Evolutionary conservation across 2,888 invertebrate genomes (phyloP).

Genomic region (Lamproptera curius): DNA sequence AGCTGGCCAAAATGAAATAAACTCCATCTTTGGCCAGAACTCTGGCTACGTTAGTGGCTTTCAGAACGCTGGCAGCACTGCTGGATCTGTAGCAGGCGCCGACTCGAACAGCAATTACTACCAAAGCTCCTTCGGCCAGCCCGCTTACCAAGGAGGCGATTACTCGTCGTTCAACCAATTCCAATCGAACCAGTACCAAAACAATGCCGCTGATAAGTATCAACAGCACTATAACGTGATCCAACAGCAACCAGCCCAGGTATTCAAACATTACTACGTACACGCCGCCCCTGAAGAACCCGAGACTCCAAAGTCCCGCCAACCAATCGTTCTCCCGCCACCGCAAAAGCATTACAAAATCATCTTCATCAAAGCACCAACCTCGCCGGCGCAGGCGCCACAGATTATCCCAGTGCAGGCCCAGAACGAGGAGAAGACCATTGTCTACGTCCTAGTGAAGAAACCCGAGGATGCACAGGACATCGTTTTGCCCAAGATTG

Average conservation of each 20-base stretch:
- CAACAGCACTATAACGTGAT: slow-evolving; percentile 83
- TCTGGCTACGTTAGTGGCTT: slow-evolving; percentile 30
- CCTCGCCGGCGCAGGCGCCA: slow-evolving; percentile 79
- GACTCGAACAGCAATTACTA: slow-evolving; percentile 29
- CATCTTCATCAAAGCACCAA: slow-evolving; percentile 88
- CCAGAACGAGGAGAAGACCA: slow-evolving; percentile 85
- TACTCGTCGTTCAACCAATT: slow-evolving; percentile 31
- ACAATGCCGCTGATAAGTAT: slow-evolving; percentile 37
- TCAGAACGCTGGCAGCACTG: slow-evolving; percentile 25
- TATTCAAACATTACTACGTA: slow-evolving; percentile 77
- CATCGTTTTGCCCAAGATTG: slow-evolving; percentile 80
- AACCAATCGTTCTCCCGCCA: slow-evolving; percentile 78
- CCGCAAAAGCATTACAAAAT: slow-evolving; percentile 89
- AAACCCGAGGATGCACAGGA: slow-evolving; percentile 84
- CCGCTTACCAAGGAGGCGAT: slow-evolving; percentile 24
- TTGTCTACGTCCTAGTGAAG: slow-evolving; percentile 87
- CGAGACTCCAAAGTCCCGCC: slow-evolving; percentile 75
- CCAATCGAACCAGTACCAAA: slow-evolving; percentile 33
- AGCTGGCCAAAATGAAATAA: background rate
- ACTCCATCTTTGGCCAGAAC: slow-evolving; percentile 21
- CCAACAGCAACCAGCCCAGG: slow-evolving; percentile 85
- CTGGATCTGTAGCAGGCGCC: slow-evolving; percentile 22
- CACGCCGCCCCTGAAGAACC: slow-evolving; percentile 69
- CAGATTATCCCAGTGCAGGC: slow-evolving; percentile 82
- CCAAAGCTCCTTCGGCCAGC: slow-evolving; percentile 26